A percentile compares a stretch with the other conserved stretches of the same genome.
Conservation (phyloP, 2,797 vertebrate species). For the Onychomys torridus region DNA sequence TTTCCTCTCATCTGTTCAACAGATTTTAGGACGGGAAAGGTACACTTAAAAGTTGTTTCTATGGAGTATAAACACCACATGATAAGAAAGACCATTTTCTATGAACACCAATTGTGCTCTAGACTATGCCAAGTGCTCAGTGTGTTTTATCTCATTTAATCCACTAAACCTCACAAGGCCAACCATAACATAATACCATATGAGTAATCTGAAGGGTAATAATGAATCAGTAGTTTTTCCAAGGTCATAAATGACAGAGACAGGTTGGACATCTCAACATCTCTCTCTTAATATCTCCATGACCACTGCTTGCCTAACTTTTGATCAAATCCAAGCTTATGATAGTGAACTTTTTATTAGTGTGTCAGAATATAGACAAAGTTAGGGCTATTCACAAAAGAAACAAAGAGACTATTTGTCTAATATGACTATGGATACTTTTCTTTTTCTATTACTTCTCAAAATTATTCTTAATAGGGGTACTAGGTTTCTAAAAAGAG, state of each 20-base stretch:
- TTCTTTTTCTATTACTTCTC: background rate
- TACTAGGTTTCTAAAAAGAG: background rate
- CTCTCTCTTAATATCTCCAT: background rate
- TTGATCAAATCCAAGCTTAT: background rate
- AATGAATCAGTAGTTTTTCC: background rate
- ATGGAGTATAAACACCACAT: background rate
- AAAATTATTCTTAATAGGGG: background rate
- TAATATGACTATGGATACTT: background rate
- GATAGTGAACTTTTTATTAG: background rate
- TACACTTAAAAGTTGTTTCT: background rate
- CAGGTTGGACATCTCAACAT: background rate
- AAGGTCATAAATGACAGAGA: background rate
- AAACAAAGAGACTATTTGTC: background rate
- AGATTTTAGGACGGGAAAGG: background rate
- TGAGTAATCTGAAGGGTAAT: background rate
- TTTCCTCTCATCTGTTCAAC: background rate
- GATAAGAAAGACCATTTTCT: background rate
- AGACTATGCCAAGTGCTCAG: background rate
- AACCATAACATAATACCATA: background rate
- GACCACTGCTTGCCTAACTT: background rate
- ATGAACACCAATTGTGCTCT: background rate
- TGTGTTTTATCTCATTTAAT: background rate
- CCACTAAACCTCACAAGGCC: background rate
- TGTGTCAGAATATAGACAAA: background rate
- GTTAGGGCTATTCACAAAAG: background rate